phyloP scores from a whole-genome alignment of 2,888 invertebrate genomes.

The Hyposoter dolosus region DNA sequence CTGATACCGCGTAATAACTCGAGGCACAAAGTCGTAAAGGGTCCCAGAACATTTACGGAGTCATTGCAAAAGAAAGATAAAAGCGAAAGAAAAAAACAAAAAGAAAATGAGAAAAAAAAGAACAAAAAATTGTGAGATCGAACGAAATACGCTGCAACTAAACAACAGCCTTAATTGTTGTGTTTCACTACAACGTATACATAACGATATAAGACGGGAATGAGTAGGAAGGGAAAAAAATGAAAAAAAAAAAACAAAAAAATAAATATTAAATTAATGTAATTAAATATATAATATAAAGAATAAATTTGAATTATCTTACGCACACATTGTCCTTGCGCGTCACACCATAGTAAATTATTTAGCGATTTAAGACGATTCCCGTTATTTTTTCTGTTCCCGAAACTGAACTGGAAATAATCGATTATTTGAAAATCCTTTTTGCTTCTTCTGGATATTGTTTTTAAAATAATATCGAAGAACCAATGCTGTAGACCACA shows the following conservation, averaged over 20 bases:
- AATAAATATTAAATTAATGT: slow-evolving; percentile 71
- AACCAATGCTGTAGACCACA: slow-evolving; percentile 36
- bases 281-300: slow-evolving; percentile 79
- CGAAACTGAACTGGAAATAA: slow-evolving; percentile 22
- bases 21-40: slow-evolving; percentile 29
- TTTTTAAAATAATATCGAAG: slow-evolving; percentile 45
- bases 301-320: slow-evolving; percentile 76
- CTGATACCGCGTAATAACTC: background rate
- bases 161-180: slow-evolving; percentile 73
- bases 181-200: slow-evolving; percentile 66
- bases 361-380: slow-evolving; percentile 61
- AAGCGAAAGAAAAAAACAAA: slow-evolving; percentile 33
- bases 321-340: slow-evolving; percentile 75
- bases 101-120: slow-evolving; percentile 10
- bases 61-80: slow-evolving; percentile 18
- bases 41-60: slow-evolving; percentile 30
- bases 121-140: slow-evolving; percentile 42
- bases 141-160: slow-evolving; percentile 65
- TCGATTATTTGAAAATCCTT: background rate
- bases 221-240: slow-evolving; percentile 71
- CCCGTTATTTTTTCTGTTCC: slow-evolving; percentile 18
- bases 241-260: slow-evolving; percentile 74
- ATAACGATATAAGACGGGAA: slow-evolving; percentile 66
- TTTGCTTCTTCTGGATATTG: background rate
- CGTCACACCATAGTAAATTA: slow-evolving; percentile 68